Conservation (phyloP, 1,140 invertebrate genomes). For the Cotesia glomerata region DNA sequence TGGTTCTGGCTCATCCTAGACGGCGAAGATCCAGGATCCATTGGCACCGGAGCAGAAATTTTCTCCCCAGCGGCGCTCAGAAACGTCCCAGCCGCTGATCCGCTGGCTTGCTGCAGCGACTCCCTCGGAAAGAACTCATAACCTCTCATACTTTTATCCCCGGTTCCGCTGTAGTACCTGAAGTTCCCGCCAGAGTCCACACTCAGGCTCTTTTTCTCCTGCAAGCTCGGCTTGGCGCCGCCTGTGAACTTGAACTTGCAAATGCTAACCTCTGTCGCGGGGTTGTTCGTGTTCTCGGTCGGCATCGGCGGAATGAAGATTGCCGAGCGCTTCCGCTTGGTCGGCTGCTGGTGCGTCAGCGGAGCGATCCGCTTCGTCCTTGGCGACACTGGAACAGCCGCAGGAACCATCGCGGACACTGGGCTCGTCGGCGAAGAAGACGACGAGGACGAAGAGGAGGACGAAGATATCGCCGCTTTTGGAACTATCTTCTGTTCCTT, state of each 20-base stretch:
- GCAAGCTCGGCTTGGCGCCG: slow-evolving; percentile 82
- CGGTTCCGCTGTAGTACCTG: slow-evolving; percentile 78
- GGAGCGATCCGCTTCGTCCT: slow-evolving; percentile 50
- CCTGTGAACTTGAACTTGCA: slow-evolving; percentile 94
- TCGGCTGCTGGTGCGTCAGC: slow-evolving; percentile 54
- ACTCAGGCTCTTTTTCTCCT: slow-evolving; percentile 90
- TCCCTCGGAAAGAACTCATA: slow-evolving; percentile 80
- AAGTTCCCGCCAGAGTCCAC: slow-evolving; percentile 87
- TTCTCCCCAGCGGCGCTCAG: slow-evolving; percentile 65
- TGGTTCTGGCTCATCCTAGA: not conserved
- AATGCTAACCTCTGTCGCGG: slow-evolving; percentile 83
- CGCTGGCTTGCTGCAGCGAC: slow-evolving; percentile 67
- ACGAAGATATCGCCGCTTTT: slow-evolving; percentile 27
- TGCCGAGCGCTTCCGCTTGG: slow-evolving; percentile 78
- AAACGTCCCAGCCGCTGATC: slow-evolving; percentile 63
- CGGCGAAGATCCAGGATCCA: too few species aligned
- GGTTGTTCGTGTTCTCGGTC: slow-evolving; percentile 73
- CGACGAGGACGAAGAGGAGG: not conserved
- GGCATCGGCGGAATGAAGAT: slow-evolving; percentile 83
- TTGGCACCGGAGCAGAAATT: slow-evolving; percentile 51
- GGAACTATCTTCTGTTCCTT: slow-evolving; percentile 56
- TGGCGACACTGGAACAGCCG: slow-evolving; percentile 42
- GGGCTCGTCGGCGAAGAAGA: slow-evolving; percentile 26
- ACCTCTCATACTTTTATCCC: slow-evolving; percentile 76
- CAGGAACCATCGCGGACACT: slow-evolving; percentile 36